A percentile compares a stretch with the other conserved stretches of the same genome.
These are phyloP conservation scores for Plebejus argus DNA, from an alignment of 2,888 invertebrate genomes.

Conservation along the genomic window DNA sequence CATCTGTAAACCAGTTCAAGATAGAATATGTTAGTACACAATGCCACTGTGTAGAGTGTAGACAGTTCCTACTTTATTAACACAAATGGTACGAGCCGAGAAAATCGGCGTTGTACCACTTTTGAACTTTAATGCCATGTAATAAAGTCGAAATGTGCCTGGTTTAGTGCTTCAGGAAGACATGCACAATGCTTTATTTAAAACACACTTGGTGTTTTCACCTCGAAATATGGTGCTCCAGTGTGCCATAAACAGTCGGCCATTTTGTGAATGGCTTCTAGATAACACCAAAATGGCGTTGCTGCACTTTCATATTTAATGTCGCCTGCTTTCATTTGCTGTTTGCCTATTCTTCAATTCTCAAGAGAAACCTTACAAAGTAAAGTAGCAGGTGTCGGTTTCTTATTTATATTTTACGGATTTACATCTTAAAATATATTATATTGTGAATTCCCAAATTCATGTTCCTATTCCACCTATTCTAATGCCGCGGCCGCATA, in stretches of 20 bases:
- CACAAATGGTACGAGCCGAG: neutral
- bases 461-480: too few species aligned
- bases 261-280: slow-evolving; percentile 49
- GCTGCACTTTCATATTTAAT: slow-evolving; percentile 28
- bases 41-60: neutral
- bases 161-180: neutral
- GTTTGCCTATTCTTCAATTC: neutral
- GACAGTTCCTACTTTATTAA: slow-evolving; percentile 17
- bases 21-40: neutral
- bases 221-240: slow-evolving; percentile 46
- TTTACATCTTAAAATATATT: too few species aligned
- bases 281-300: slow-evolving; percentile 38
- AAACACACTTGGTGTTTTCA: slow-evolving; percentile 34
- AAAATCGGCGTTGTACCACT: neutral
- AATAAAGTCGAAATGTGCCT: neutral
- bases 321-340: slow-evolving; percentile 27
- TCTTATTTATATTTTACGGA: neutral
- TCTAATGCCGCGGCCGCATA: too few species aligned
- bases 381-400: neutral
- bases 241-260: slow-evolving; percentile 51
- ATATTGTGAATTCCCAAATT: too few species aligned
- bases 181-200: slow-evolving; percentile 31
- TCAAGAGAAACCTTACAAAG: neutral
- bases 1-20: neutral
- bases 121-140: neutral